Evolutionary conservation across 1,140 invertebrate genomes (phyloP), one percentile per base, ranked within the genome.

Genomic region (Lepidurus arcticus): DNA sequence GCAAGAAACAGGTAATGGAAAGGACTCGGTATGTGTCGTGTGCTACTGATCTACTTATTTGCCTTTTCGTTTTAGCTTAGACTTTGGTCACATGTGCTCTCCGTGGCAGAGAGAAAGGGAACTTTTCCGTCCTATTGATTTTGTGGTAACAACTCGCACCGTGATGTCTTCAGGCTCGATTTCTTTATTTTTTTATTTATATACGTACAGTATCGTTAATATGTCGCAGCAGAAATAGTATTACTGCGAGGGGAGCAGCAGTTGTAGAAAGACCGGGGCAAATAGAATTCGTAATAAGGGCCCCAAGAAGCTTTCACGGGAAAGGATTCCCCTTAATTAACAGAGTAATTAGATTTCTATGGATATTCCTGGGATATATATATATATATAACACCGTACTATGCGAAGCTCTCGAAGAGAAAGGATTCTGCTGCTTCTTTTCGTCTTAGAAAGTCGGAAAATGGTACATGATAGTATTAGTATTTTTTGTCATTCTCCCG

Each of bases 21-120:
- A 21, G 53, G 21, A n/a, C 21, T 65, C 16, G 13, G 53, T n/a
- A 65, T 65, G 53, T 13, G 21, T 65, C 53, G 53, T 65, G 53
- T 65, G 53, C 53, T 21, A 65, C 53, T 65, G 53, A 65, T 65
- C 53, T 65, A 65, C 53, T 65, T n/a, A n/a, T n/a, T 65, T 65
- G 53, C 53, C 53, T 9, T 21, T 13, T 65, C 21, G n/a, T 65
- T 65, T 65, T 21, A 65, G 53, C 21, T 34, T 34, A 34, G 4
- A 34, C 34, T 34, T 34, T 3, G 34, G 34, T 34, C 34, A 34
- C 34, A 65, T 4, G 21, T 16, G 53, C 53, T 65, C 21, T 65
- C 53, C 53, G 53, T 21, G 8, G 53, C 53, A 65, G 53, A 21
- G 53, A 65, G 53, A 65, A 21, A 65, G 53, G 13, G 53, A 65